phyloP scores from a whole-genome alignment of 2,888 invertebrate genomes.

The Azorinus chamasolen region DNA sequence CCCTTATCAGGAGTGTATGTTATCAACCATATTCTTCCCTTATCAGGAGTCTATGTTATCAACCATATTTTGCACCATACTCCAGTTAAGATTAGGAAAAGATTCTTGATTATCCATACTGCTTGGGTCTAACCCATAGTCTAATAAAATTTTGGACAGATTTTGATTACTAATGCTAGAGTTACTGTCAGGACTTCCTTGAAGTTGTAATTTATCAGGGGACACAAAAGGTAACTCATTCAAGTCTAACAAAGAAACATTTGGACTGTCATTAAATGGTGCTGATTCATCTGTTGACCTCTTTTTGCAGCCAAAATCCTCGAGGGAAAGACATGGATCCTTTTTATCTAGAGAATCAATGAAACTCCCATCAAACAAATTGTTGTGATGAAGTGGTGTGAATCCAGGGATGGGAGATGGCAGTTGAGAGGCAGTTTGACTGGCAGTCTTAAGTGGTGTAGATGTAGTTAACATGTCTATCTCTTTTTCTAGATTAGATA shows the following conservation, averaged over 20 bases:
- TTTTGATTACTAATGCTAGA: slow-evolving; percentile 31
- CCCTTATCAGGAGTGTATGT: too few relatives aligned
- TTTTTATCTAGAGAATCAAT: slow-evolving; percentile 69
- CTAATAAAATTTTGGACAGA: slow-evolving; percentile 56
- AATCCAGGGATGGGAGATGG: slow-evolving; percentile 72
- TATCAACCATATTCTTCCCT: too few relatives aligned
- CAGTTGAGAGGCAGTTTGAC: slow-evolving; percentile 51
- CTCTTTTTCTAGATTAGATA: slow-evolving; percentile 66
- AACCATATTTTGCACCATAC: slow-evolving; percentile 56
- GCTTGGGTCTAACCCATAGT: slow-evolving; percentile 53
- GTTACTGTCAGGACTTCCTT: slow-evolving; percentile 43
- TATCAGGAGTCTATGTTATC: slow-evolving; percentile 25
- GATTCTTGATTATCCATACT: slow-evolving; percentile 39
- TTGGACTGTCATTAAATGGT: slow-evolving; percentile 21
- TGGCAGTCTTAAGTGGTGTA: slow-evolving; percentile 66
- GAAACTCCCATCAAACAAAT: slow-evolving; percentile 72
- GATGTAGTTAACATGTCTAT: slow-evolving; percentile 68
- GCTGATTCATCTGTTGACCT: slow-evolving; percentile 9
- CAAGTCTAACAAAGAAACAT: slow-evolving; percentile 52
- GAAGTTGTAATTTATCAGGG: slow-evolving; percentile 40
- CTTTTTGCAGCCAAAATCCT: slow-evolving; percentile 34
- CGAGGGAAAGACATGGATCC: slow-evolving; percentile 53
- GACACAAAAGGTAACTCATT: slow-evolving; percentile 43
- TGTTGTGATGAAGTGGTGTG: slow-evolving; percentile 62
- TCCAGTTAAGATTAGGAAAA: slow-evolving; percentile 60